These are phyloP conservation scores for Plestiodon gilberti DNA, from an alignment of 2,113 vertebrate genomes.

Conservation along the genomic window DNA sequence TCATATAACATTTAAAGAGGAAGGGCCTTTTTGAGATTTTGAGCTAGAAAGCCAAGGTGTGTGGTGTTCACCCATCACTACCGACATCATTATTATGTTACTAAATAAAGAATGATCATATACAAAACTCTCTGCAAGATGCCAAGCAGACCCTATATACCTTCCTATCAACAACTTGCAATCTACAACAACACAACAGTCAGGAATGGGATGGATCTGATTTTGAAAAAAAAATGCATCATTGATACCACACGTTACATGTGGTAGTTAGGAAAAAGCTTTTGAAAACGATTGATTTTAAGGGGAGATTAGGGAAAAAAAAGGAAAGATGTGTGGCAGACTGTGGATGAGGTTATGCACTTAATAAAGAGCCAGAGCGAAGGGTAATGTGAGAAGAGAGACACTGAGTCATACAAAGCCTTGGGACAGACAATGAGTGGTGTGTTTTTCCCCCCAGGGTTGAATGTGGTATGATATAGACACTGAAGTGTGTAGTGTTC, in stretches of 20 bases:
- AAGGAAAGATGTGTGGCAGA: too few species aligned
- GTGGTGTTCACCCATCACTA: too few species aligned
- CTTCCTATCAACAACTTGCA: neutral
- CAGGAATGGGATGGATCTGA: neutral
- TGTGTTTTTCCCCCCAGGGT: neutral
- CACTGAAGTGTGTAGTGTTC: neutral
- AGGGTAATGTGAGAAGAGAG: neutral
- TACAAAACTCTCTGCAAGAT: neutral
- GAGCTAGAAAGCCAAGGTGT: too few species aligned
- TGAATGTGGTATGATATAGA: neutral
- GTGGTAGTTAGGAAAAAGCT: neutral
- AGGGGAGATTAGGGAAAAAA: neutral
- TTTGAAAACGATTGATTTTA: neutral
- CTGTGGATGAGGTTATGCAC: neutral
- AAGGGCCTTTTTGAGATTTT: too few species aligned
- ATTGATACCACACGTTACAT: neutral
- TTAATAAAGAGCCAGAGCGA: neutral
- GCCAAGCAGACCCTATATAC: neutral
- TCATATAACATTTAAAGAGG: too few species aligned
- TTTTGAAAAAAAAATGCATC: neutral
- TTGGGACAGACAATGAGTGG: neutral
- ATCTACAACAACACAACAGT: neutral
- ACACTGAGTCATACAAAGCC: neutral
- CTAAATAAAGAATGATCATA: neutral
- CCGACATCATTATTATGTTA: neutral